phyloP scores from a whole-genome alignment of 2,888 invertebrate genomes.

The Eupithecia vulgata region DNA sequence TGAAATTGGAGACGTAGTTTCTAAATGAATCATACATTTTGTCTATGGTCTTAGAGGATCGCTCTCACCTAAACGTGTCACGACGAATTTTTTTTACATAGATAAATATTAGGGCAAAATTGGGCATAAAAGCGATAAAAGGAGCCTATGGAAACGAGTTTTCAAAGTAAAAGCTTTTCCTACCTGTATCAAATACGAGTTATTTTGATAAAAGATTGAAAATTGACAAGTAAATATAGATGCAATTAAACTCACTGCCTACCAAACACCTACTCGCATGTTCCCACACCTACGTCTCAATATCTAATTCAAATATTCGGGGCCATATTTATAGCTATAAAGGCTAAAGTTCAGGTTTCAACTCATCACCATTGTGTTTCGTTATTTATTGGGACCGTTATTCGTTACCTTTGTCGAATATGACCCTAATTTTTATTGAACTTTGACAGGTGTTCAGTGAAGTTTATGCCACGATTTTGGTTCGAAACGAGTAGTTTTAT shows the following conservation, averaged over 20 bases:
- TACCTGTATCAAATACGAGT: background rate
- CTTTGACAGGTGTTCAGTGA: slow-evolving; percentile 55
- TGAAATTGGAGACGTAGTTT: no score
- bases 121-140: no score
- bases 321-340: slow-evolving; percentile 46
- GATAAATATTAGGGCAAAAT: no score
- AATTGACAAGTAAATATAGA: background rate
- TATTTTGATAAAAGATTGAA: background rate
- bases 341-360: slow-evolving; percentile 58
- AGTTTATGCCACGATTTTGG: slow-evolving; percentile 39
- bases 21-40: no score
- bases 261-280: background rate
- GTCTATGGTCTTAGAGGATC: no score
- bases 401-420: slow-evolving; percentile 54
- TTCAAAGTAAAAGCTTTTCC: background rate
- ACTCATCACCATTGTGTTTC: slow-evolving; percentile 50
- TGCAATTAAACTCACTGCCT: background rate
- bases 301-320: slow-evolving; percentile 48
- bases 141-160: background rate
- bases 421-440: slow-evolving; percentile 62
- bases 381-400: slow-evolving; percentile 54
- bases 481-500: slow-evolving; percentile 8
- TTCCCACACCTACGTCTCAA: slow-evolving; percentile 37
- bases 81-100: no score
- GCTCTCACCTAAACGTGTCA: no score